Evolutionary conservation across 2,888 invertebrate species (phyloP).

Genomic region (Dynastes hyllus): DNA sequence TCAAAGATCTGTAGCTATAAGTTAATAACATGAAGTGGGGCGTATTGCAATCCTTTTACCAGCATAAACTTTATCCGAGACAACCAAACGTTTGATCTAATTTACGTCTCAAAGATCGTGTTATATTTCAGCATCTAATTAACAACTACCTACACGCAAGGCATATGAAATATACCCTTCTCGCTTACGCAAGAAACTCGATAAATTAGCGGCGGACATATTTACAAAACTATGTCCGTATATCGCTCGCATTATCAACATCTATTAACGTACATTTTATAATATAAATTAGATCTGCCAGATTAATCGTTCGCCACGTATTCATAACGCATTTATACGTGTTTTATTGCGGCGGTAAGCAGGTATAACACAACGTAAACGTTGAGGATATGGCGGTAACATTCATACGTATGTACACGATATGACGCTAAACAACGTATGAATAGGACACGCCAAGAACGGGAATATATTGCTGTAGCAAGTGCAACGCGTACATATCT

Average conservation of each 20-base stretch:
- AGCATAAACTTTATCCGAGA: no score
- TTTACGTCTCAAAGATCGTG: no score
- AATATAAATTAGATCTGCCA: conserved; percentile 20
- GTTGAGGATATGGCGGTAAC: not conserved
- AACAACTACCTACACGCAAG: not conserved
- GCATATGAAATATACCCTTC: conserved; percentile 5
- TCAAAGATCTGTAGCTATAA: no score
- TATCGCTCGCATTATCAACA: conserved; percentile 20
- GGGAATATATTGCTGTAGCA: conserved; percentile 18
- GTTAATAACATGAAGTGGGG: no score
- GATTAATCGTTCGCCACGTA: conserved; percentile 24
- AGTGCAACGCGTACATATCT: conserved; percentile 27
- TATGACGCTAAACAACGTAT: conserved; percentile 14
- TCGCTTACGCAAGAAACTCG: not conserved
- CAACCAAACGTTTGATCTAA: no score
- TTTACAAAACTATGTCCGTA: conserved; percentile 28
- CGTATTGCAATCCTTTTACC: no score
- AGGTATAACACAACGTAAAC: not conserved
- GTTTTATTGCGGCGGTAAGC: not conserved
- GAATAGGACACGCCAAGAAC: conserved; percentile 2
- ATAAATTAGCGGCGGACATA: conserved; percentile 8
- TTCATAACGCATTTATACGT: conserved; percentile 2
- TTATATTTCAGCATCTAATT: no score
- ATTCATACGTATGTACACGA: not conserved
- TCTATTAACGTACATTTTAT: conserved; percentile 23